Evolutionary conservation across 2,888 invertebrate genomes (phyloP).

Genomic region (Alviniconcha strummeri): DNA sequence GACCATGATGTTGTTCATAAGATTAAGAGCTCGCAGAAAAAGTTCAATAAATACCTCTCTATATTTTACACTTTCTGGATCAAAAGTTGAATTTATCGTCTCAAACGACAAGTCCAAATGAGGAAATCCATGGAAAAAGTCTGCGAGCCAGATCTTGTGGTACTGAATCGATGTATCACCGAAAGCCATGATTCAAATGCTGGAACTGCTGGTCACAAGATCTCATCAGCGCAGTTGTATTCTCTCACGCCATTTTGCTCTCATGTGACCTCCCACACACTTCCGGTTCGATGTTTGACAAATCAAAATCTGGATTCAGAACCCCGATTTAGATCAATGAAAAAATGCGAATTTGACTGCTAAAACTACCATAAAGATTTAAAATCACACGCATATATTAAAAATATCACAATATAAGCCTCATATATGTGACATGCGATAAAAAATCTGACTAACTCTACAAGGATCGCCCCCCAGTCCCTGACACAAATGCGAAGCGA

Average conservation of each 20-base stretch:
- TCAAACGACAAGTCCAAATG: constrained; percentile 94
- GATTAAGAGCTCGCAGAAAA: no score
- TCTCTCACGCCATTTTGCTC: not conserved
- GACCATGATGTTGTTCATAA: no score
- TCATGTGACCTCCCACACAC: not conserved
- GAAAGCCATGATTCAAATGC: not conserved
- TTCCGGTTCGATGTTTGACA: not conserved
- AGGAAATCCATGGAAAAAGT: constrained; percentile 90
- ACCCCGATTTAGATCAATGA: no score
- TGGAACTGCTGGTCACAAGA: not conserved
- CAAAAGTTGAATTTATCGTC: constrained; percentile 92
- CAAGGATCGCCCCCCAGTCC: no score
- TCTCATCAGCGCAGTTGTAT: no score
- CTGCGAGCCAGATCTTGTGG: constrained; percentile 77
- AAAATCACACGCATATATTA: no score
- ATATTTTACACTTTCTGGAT: constrained; percentile 91
- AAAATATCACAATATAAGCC: no score
- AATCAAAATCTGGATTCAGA: not conserved
- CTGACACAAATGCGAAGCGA: not conserved
- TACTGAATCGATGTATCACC: constrained; percentile 24
- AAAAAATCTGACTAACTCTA: no score
- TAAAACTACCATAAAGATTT: not conserved
- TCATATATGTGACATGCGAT: no score
- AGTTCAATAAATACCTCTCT: constrained; percentile 82
- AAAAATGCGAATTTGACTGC: no score